Conservation (phyloP, 2,888 invertebrate species). For the Leuctra nigra region DNA sequence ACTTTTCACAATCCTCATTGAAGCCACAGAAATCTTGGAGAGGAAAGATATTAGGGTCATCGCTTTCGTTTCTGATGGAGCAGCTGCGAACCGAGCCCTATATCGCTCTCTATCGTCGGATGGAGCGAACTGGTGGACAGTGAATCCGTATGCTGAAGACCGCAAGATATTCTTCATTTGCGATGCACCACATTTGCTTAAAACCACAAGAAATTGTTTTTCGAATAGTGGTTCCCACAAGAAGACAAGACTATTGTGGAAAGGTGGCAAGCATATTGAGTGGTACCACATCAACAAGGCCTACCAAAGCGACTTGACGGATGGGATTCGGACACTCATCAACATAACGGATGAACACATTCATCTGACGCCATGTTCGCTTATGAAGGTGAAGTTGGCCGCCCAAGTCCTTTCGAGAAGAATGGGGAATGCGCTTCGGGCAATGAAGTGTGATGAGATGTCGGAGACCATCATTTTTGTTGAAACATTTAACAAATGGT, state of each 20-base stretch:
- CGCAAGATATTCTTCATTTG: no score
- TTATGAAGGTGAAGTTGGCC: not conserved
- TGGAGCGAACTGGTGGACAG: no score
- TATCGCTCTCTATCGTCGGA: not conserved
- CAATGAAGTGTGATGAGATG: not conserved
- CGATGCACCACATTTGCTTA: not conserved
- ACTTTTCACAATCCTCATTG: not conserved
- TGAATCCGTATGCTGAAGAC: no score
- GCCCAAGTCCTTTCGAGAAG: not conserved
- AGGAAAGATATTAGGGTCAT: no score
- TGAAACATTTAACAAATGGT: not conserved
- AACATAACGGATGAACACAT: no score
- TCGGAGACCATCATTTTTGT: not conserved
- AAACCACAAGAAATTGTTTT: not conserved
- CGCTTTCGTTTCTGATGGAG: slow-evolving; percentile 1
- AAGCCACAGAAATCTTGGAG: not conserved
- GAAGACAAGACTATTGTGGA: no score
- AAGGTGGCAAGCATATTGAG: not conserved
- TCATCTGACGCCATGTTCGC: no score
- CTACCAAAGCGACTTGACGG: no score
- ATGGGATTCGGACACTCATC: no score
- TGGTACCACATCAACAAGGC: not conserved
- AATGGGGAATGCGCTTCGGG: not conserved
- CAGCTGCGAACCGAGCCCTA: not conserved
- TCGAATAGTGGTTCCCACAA: not conserved